Evolutionary conservation across 2,888 invertebrate species (phyloP).

Genomic region (Salpingus planirostris): DNA sequence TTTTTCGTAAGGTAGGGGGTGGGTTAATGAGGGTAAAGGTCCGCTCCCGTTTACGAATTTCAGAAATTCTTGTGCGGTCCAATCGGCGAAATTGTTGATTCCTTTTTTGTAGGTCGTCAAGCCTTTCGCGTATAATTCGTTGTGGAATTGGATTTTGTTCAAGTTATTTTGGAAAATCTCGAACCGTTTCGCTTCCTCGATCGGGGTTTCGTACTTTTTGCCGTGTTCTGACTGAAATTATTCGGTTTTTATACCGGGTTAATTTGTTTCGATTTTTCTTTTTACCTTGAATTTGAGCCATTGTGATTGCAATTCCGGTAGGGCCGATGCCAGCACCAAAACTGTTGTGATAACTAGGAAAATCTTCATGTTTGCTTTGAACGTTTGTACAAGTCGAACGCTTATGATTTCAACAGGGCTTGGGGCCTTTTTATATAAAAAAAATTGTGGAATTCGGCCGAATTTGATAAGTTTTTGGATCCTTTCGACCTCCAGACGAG

Average conservation of each 20-base stretch:
- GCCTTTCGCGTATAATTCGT: constrained; percentile 33
- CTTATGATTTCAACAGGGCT: too few relatives aligned
- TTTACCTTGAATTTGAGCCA: constrained; percentile 1
- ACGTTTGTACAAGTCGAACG: too few relatives aligned
- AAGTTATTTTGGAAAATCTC: constrained; percentile 38
- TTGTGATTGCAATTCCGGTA: background rate
- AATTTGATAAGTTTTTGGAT: too few relatives aligned
- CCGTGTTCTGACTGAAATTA: constrained; percentile 28
- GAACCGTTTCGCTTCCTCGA: constrained; percentile 30
- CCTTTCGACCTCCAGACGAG: too few relatives aligned
- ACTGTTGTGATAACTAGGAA: constrained; percentile 1
- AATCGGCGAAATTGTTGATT: constrained; percentile 35
- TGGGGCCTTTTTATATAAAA: too few relatives aligned
- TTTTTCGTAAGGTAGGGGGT: background rate
- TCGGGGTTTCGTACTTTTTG: constrained; percentile 30
- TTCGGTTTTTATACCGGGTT: background rate
- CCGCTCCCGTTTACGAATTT: constrained; percentile 29
- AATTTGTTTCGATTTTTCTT: background rate
- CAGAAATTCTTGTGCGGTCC: constrained; percentile 36
- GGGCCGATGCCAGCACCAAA: background rate
- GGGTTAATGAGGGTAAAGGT: too few relatives aligned
- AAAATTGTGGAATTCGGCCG: too few relatives aligned
- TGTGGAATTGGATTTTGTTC: constrained; percentile 32
- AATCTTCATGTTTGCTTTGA: background rate
- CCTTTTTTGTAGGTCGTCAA: constrained; percentile 29